Conservation (phyloP, 1,140 invertebrate genomes). For the Vanessa atalanta region DNA sequence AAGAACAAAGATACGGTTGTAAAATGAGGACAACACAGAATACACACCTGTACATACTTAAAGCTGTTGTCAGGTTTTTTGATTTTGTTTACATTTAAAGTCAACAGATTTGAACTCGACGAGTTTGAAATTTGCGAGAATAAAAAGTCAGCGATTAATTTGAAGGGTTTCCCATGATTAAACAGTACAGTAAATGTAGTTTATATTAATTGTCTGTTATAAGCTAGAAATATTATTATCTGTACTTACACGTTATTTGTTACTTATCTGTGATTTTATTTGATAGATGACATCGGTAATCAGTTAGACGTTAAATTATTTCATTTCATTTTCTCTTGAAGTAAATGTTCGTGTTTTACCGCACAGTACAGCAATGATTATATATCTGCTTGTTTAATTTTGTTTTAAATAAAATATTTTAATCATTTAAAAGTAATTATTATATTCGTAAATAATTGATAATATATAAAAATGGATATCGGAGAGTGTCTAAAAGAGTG, state of each 20-base stretch:
- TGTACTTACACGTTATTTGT: background rate
- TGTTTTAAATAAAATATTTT: conserved; percentile 5
- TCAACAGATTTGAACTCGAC: no score
- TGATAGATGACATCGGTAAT: conserved; percentile 14
- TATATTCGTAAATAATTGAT: conserved; percentile 2
- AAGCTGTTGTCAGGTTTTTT: no score
- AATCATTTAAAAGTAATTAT: background rate
- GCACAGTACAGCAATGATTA: conserved; percentile 27
- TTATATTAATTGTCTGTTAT: background rate
- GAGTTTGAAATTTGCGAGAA: no score
- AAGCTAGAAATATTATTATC: no score
- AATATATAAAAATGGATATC: conserved; percentile 73
- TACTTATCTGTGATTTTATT: background rate
- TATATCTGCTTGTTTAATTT: conserved; percentile 19
- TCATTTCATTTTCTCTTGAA: conserved; percentile 20
- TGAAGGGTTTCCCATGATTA: no score
- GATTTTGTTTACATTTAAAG: no score
- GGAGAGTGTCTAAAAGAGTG: conserved; percentile 87
- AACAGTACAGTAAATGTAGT: no score
- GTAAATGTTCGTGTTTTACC: conserved; percentile 26
- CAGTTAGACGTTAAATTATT: conserved; percentile 10
- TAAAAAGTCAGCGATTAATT: no score
- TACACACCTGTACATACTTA: no score
- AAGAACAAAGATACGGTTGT: no score
- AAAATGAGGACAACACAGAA: no score